Percentiles rank a stretch among this genome's conserved stretches.
These are phyloP conservation scores for Ctenoplectra terminalis DNA, from an alignment of 1,140 invertebrate species.

Conservation along the genomic window DNA sequence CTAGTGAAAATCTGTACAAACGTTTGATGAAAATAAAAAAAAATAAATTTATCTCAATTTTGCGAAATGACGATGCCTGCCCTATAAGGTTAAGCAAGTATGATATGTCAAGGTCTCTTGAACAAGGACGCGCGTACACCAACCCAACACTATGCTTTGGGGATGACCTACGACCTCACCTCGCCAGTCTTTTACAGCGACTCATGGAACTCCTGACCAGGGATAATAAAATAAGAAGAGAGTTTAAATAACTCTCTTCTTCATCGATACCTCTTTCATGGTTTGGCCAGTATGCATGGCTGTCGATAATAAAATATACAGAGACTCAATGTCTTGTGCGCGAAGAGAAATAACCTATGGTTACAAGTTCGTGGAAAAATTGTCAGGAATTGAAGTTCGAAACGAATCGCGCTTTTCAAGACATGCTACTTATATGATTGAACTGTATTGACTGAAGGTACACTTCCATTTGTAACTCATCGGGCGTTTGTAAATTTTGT, in stretches of 20 bases:
- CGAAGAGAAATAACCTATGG: conserved; percentile 1
- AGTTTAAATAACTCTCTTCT: conserved; percentile 51
- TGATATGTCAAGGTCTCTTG: conserved; percentile 61
- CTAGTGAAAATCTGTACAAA: neutral
- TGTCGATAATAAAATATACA: neutral
- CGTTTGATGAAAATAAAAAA: neutral
- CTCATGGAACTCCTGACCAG: conserved; percentile 4
- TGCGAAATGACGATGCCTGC: conserved; percentile 56
- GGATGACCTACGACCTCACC: conserved; percentile 52
- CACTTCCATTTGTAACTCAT: too few species aligned
- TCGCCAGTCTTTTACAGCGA: conserved; percentile 21
- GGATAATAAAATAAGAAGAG: conserved; percentile 58
- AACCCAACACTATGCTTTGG: conserved; percentile 27
- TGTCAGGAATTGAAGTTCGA: neutral
- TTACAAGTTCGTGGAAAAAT: conserved; percentile 26
- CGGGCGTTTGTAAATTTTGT: neutral
- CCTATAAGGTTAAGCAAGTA: conserved; percentile 54
- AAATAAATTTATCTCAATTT: conserved; percentile 15
- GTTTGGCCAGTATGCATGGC: neutral
- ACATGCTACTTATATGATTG: neutral
- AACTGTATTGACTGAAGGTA: neutral
- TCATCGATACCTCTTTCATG: conserved; percentile 8
- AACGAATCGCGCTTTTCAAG: neutral
- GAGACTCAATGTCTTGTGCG: neutral
- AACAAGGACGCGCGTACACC: conserved; percentile 56